phyloP scores from a whole-genome alignment of 2,113 vertebrate genomes.

The Ranitomeya imitator region DNA sequence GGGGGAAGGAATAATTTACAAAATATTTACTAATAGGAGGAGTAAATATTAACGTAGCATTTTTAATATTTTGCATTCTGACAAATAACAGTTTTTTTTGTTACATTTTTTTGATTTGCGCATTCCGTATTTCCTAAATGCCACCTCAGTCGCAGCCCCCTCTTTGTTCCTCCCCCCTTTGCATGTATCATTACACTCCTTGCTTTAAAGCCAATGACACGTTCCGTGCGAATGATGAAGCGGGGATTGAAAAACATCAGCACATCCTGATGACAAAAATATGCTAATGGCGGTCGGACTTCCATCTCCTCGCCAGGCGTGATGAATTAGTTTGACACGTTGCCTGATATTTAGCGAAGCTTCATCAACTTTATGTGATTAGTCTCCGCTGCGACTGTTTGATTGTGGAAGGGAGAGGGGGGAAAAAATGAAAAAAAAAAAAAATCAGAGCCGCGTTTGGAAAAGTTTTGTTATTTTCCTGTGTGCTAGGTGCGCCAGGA shows the following conservation, averaged over 20 bases:
- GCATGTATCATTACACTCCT: not conserved
- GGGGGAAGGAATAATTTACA: not conserved
- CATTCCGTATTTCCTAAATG: not conserved
- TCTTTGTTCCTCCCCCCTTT: not conserved
- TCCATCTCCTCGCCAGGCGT: slow-evolving; percentile 6
- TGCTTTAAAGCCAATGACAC: slow-evolving; percentile 31
- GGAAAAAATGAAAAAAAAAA: not conserved
- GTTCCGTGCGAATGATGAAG: slow-evolving; percentile 37
- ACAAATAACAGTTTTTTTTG: too few relatives aligned
- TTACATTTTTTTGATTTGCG: too few relatives aligned
- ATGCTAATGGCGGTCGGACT: slow-evolving; percentile 37
- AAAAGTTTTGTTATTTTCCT: slow-evolving; percentile 21
- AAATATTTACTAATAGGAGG: too few relatives aligned
- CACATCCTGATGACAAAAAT: slow-evolving; percentile 49
- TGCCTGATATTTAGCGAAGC: slow-evolving; percentile 52
- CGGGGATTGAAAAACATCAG: slow-evolving; percentile 36
- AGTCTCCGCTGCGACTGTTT: slow-evolving; percentile 6
- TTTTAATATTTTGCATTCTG: too few relatives aligned
- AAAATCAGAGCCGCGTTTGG: too few relatives aligned
- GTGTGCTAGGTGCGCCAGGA: not conserved
- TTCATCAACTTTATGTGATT: slow-evolving; percentile 52
- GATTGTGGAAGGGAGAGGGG: slow-evolving; percentile 5
- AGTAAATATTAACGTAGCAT: too few relatives aligned
- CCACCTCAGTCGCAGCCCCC: not conserved
- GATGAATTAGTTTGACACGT: slow-evolving; percentile 46